Evolutionary conservation across 2,113 vertebrate genomes (phyloP), one percentile per base, ranked within the genome.

Genomic region (Cyprinodon tularosa): DNA sequence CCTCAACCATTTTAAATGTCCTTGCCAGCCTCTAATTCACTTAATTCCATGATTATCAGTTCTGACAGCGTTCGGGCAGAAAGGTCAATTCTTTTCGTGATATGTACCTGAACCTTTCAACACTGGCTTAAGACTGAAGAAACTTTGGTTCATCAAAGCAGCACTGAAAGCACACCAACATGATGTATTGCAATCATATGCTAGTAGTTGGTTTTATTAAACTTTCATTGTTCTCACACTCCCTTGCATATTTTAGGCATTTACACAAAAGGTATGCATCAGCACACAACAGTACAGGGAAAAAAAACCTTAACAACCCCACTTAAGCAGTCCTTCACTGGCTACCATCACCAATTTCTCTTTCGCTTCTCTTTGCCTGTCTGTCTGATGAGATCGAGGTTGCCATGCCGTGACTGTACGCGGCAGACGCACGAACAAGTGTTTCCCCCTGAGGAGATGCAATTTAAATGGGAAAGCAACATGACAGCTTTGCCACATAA

Each of bases 1-100:
- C 81, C 88, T 87, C 87, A 88, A 60, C 76, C 78, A 81, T 72
- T 87, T 77, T 86, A 86, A 88, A 88, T 78, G 88, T 83, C 90
- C 74, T 90, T 86, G 88, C 89, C 84, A 84, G 85, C 83, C 84
- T 85, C 82, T 93, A 91, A 93, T 93, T 92, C 90, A 90, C 85
- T 92, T 92, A 93, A 93, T 93, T 91, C 88, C 85, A 91, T 92
- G 91, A 93, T 94, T 93, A 93, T 93, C 85, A 88, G 91, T 94
- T 94, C 85, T 73, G 70, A 86, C 40, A 78, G 83, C 85, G 77
- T 88, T 77, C 80, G 73, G 80, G 86, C 82, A 84, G 87, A 93
- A 93, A 93, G 91, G 92, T 93, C 92, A 91, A 80, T 84, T 80
- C 86, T 87, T 89, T 86, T 78, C 63, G 78, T 77, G 78, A 60